Evolutionary conservation across 2,888 invertebrate species (phyloP), one percentile per base, ranked within the genome.

Genomic region (Stenodera caucasica): DNA sequence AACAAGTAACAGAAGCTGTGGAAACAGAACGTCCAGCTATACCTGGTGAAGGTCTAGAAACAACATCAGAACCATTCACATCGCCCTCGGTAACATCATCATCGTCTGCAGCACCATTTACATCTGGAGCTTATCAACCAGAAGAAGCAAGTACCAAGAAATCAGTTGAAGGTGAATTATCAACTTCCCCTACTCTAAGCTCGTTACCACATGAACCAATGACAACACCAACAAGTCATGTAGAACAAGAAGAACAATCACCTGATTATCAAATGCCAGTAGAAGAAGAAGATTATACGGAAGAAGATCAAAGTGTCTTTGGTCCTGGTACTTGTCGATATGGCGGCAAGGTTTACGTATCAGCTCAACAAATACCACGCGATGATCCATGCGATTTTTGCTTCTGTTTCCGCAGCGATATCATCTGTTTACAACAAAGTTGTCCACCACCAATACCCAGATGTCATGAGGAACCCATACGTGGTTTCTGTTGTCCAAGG

Each of bases 341-440:
- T 73, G 93, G 94, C 60, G 94, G 95, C 72, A 94, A 94, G 82
- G 89, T 95, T 52, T 96, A 94, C 79, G 93, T 95, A 45, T 95
- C 95, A 1, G 96, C 96, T 1, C 95, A 96, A 81, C 96, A 96
- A 82, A 95, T 96, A 74, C 95, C 95, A 40, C 85, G 96, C 71
- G 94, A 94, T 72, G 94, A 96, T 82, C 94, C 96, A 23, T 96
- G 96, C 79, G 95, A 96, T 78, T 96, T 96, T 84, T 96, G 96
- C 81, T 96, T 96, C 89, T 96, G 96, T 84, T 96, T 96, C 85
- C 87, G 96, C 80, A 94, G 95, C 78, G 95, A 96, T 77, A 96
- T 96, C 72, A 96, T 96, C 75, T 96, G 96, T 73, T 83, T 96
- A 67, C 95, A 96, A 81, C 96, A 96, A 81, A 94, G 94, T 74